phyloP scores from a whole-genome alignment of 2,797 vertebrate genomes.

The Heterohyrax brucei region DNA sequence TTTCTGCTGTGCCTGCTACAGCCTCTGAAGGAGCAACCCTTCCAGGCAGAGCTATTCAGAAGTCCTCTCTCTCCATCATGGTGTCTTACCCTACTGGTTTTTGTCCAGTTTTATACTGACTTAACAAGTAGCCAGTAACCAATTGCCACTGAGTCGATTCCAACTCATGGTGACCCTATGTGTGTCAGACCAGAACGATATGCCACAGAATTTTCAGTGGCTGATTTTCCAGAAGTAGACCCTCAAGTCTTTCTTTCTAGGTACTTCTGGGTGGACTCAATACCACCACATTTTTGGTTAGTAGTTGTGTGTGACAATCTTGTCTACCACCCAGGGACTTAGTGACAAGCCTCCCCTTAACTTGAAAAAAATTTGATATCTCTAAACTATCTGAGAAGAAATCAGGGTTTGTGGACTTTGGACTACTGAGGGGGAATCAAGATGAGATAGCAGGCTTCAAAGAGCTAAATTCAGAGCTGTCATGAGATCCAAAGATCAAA shows the following conservation, averaged over 20 bases:
- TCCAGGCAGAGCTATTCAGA: not conserved
- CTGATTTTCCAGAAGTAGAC: not conserved
- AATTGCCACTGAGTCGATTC: not conserved
- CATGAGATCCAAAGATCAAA: not conserved
- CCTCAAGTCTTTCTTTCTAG: not conserved
- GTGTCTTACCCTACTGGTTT: not conserved
- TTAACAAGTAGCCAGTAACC: not conserved
- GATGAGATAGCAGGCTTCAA: not conserved
- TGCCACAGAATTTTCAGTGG: not conserved
- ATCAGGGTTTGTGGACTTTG: not conserved
- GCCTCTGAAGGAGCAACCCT: not conserved
- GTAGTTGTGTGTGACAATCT: not conserved
- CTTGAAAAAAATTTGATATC: not conserved
- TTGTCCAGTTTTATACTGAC: not conserved
- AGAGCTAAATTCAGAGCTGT: not conserved
- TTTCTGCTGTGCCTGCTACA: not conserved
- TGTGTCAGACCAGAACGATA: no score
- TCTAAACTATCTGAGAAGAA: not conserved
- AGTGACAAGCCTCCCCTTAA: not conserved
- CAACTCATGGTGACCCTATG: not conserved
- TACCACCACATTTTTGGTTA: not conserved
- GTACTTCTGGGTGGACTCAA: no score
- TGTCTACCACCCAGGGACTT: not conserved
- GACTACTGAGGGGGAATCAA: not conserved
- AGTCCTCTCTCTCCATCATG: not conserved